Evolutionary conservation across 2,113 vertebrate genomes (phyloP).

Genomic region (Siniperca chuatsi): DNA sequence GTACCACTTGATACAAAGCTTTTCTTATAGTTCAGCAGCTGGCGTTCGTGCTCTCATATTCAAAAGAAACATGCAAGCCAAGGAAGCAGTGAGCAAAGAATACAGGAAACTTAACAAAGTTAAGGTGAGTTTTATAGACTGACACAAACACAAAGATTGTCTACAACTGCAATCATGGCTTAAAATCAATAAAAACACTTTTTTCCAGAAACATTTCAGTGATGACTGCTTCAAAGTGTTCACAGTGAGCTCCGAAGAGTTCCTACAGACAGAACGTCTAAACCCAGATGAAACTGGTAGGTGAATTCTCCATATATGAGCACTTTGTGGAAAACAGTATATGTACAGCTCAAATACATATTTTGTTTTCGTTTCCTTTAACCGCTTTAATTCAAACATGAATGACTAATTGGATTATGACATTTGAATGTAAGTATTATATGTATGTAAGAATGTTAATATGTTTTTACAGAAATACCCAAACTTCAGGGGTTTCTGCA

Average conservation of each 20-base stretch:
- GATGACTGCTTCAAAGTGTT: constrained; percentile 50
- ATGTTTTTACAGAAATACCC: constrained; percentile 50
- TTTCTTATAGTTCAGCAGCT: too few species aligned
- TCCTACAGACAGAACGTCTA: not conserved
- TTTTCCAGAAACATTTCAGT: too few species aligned
- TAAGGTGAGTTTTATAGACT: too few species aligned
- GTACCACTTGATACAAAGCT: too few species aligned
- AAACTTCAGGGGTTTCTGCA: constrained; percentile 20
- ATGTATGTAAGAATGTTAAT: not conserved
- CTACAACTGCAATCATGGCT: too few species aligned
- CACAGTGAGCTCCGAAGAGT: constrained; percentile 64
- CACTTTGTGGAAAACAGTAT: not conserved
- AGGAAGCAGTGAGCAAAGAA: too few species aligned
- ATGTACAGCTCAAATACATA: not conserved
- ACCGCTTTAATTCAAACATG: rapidly evolving
- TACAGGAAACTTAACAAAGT: too few species aligned
- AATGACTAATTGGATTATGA: not conserved
- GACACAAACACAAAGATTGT: too few species aligned
- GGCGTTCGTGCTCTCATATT: too few species aligned
- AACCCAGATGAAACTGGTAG: constrained; percentile 39
- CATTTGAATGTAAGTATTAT: not conserved
- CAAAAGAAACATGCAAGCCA: too few species aligned
- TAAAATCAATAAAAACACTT: too few species aligned
- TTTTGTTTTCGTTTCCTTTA: not conserved
- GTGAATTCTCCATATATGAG: not conserved